These are phyloP conservation scores for Dipodomys spectabilis DNA, from an alignment of 2,113 vertebrate species.

Conservation along the genomic window DNA sequence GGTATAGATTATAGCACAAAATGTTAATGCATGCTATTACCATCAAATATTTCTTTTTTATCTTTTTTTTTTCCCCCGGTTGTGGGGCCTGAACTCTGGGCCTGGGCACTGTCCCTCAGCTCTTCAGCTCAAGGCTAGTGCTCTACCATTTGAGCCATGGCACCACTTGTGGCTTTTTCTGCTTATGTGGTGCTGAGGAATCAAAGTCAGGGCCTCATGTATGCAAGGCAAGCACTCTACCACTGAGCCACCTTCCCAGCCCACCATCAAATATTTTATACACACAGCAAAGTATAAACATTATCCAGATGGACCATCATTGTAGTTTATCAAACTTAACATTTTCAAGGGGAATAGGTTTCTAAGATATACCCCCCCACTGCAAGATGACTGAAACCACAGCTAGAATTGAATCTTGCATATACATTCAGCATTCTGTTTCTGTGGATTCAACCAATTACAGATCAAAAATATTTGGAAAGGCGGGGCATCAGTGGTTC, in stretches of 20 bases:
- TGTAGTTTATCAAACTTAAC: not conserved
- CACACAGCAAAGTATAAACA: slow-evolving; percentile 32
- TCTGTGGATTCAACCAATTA: not conserved
- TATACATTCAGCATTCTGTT: not conserved
- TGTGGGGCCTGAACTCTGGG: no score
- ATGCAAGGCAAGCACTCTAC: no score
- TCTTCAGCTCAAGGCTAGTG: no score
- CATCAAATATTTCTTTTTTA: not conserved
- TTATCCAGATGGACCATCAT: not conserved
- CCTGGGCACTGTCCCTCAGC: no score
- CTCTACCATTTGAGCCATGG: no score
- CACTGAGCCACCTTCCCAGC: no score
- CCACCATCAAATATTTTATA: slow-evolving; percentile 4
- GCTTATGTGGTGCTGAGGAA: no score
- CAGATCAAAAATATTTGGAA: not conserved
- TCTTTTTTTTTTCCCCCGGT: no score
- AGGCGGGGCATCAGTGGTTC: no score
- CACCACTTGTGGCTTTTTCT: no score
- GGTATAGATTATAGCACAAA: not conserved
- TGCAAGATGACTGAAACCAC: not conserved
- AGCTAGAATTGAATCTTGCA: not conserved
- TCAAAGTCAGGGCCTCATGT: no score
- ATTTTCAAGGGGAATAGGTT: not conserved
- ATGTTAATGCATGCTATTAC: not conserved
- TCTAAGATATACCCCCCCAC: not conserved